These are phyloP conservation scores for Pseudobourletiella spinata DNA, from an alignment of 1,140 invertebrate species.

Conservation along the genomic window DNA sequence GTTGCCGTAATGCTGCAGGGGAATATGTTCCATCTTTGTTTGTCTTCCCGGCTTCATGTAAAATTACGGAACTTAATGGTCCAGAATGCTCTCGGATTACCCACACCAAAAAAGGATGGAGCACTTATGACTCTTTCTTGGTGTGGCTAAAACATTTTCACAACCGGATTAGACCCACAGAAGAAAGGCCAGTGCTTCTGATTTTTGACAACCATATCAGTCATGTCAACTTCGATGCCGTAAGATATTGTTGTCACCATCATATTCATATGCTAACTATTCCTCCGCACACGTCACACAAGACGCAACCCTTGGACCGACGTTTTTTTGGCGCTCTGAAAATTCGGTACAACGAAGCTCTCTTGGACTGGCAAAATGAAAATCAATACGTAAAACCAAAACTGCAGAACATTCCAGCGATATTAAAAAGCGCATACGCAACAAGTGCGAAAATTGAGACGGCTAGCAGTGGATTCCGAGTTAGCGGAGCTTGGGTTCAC, in stretches of 20 bases:
- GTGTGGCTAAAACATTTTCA: neutral
- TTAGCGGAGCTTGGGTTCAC: neutral
- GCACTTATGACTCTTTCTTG: neutral
- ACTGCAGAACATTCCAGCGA: neutral
- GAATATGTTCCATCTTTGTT: neutral
- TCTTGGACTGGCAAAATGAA: neutral
- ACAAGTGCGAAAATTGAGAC: neutral
- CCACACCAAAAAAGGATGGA: neutral
- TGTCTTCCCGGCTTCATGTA: neutral
- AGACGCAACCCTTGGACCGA: slow-evolving; percentile 42
- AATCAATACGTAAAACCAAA: neutral
- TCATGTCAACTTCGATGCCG: neutral
- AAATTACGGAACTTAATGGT: neutral
- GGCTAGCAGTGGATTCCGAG: neutral
- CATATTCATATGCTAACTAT: slow-evolving; percentile 40
- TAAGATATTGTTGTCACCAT: slow-evolving; percentile 37
- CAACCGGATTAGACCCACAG: neutral
- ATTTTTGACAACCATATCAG: neutral
- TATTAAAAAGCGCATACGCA: neutral
- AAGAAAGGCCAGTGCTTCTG: neutral
- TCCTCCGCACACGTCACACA: slow-evolving; percentile 41
- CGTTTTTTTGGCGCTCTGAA: slow-evolving; percentile 42
- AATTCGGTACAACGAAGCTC: slow-evolving; percentile 39
- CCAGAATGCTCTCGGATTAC: neutral
- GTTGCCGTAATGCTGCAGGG: neutral